Percentiles rank a stretch among this genome's conserved stretches.
Conservation (phyloP, 2,113 vertebrate species). For the Candoia aspera region DNA sequence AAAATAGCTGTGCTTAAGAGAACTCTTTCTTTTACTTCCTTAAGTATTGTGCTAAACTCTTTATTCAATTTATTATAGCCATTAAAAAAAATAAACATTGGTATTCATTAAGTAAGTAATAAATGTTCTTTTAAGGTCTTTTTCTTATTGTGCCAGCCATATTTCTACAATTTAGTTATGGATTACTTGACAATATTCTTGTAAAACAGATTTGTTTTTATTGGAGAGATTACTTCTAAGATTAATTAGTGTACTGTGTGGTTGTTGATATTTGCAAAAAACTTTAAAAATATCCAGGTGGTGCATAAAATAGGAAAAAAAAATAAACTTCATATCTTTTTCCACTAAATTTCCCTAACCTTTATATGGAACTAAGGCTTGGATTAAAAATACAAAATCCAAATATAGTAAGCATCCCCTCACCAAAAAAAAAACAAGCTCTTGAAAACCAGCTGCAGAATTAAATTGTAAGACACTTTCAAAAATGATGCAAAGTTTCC, state of each 20-base stretch:
- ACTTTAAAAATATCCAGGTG: not conserved
- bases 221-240: not conserved
- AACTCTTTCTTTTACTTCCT: not conserved
- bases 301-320: not conserved
- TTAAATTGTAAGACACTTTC: not conserved
- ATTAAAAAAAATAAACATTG: not conserved
- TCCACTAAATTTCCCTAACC: not conserved
- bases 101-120: not conserved
- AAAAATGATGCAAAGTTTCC: not conserved
- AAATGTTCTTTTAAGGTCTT: not conserved
- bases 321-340: not conserved
- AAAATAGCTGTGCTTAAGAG: not conserved
- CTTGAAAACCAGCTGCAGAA: not conserved
- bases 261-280: conserved; percentile 1
- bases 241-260: conserved; percentile 24
- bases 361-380: not conserved
- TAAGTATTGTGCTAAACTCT: not conserved
- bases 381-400: conserved; percentile 2
- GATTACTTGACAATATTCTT: not conserved
- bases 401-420: not conserved
- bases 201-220: conserved; percentile 1
- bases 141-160: not conserved
- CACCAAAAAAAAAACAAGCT: not conserved
- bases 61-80: not conserved
- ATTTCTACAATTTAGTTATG: not conserved